A percentile compares a stretch with the other conserved stretches of the same genome.
Evolutionary conservation across 2,113 vertebrate genomes (phyloP).

Genomic region (Dolichallabes microphthalmus): DNA sequence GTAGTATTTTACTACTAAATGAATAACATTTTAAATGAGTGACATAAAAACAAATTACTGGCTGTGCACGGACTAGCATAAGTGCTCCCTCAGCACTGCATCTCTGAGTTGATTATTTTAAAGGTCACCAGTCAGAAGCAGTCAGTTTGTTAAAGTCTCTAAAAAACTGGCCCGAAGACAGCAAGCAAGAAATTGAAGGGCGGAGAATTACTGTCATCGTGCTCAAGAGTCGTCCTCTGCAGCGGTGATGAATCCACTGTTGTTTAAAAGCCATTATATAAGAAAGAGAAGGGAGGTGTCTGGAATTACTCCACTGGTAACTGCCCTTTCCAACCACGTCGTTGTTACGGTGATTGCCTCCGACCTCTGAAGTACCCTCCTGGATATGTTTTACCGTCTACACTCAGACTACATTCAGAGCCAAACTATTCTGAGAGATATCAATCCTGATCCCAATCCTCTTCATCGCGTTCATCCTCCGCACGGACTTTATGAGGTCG

Average conservation of each 20-base stretch:
- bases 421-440: constrained; percentile 49
- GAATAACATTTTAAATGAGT: background rate
- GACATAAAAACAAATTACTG: background rate
- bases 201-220: constrained; percentile 65
- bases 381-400: constrained; percentile 49
- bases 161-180: constrained; percentile 24
- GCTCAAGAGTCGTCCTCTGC: constrained; percentile 60
- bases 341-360: constrained; percentile 65
- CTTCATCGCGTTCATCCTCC: background rate
- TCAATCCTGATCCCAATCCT: constrained; percentile 32
- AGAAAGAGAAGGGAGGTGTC: constrained; percentile 57
- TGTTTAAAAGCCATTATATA: constrained; percentile 69
- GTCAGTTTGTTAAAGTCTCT: constrained; percentile 20
- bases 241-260: constrained; percentile 61
- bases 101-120: constrained; percentile 25
- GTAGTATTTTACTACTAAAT: background rate
- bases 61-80: background rate
- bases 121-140: constrained; percentile 19
- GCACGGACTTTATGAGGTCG: background rate
- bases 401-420: constrained; percentile 30
- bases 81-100: background rate
- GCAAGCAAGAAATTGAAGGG: constrained; percentile 14
- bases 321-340: constrained; percentile 48
- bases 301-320: constrained; percentile 67
- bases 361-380: constrained; percentile 58